Evolutionary conservation across 2,888 invertebrate species (phyloP).

Genomic region (Ceratothoa steindachneri): DNA sequence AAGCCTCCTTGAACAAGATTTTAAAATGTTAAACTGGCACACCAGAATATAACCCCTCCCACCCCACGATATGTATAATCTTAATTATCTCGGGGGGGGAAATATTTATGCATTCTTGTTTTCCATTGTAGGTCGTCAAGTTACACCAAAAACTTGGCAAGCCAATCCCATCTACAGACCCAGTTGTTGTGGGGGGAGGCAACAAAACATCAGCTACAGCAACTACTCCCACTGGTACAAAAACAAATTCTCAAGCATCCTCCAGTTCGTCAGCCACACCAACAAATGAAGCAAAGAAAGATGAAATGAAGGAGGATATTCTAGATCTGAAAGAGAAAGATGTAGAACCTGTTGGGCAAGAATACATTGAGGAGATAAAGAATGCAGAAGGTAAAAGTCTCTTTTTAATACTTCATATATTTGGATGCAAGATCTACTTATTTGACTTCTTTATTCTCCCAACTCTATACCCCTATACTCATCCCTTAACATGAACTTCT

Average conservation of each 20-base stretch:
- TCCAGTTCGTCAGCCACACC: conserved; percentile 29
- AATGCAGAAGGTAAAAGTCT: conserved; percentile 90
- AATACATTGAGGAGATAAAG: conserved; percentile 95
- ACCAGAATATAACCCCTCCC: too few species aligned
- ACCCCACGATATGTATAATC: too few species aligned
- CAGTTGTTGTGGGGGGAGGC: conserved; percentile 66
- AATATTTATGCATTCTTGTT: too few species aligned
- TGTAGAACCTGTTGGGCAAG: conserved; percentile 88
- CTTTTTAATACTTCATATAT: too few species aligned
- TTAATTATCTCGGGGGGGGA: too few species aligned
- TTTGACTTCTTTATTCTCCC: too few species aligned
- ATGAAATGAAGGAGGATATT: conserved; percentile 42
- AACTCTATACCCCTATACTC: too few species aligned
- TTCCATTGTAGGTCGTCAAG: conserved; percentile 67
- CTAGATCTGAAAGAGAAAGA: conserved; percentile 60
- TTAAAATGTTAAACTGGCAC: too few species aligned
- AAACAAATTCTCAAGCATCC: conserved; percentile 17
- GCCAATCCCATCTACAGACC: conserved; percentile 92
- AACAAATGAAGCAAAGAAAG: conserved; percentile 42
- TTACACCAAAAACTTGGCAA: conserved; percentile 95
- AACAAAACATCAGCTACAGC: conserved; percentile 45
- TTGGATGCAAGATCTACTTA: too few species aligned
- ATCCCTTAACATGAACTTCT: too few species aligned
- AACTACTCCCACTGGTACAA: conserved; percentile 35
- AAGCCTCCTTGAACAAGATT: too few species aligned